Evolutionary conservation across 2,888 invertebrate species (phyloP), one percentile per base, ranked within the genome.

Genomic region (Drosophila basisetae): DNA sequence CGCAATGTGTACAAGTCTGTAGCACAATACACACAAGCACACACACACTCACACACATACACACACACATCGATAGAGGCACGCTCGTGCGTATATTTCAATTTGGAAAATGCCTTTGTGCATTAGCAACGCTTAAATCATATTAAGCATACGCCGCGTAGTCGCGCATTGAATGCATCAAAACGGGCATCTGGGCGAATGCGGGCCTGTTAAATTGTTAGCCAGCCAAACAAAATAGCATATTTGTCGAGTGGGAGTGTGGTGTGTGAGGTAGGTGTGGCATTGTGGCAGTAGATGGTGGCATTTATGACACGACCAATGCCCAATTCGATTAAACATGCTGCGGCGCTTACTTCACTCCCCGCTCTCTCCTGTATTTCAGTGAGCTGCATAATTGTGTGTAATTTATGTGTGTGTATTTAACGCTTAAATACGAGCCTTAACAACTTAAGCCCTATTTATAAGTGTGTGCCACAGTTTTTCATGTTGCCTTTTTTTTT

Each of bases 121-220:
- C 88, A 89, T 89, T 84, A 84, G 82, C 82, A 59, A 55, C 68
- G 85, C 83, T 85, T 85, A 85, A 85, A 85, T 85, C 89, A 84
- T 82, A 85, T 85, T 77, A 84, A 83, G 76, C 85, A 87, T 85
- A 89, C 83, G 88, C 80, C 78, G 74, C 85, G 66, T 84, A 53
- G 66, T 63, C 78, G 54, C 63, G 62, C 78, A 77, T 73, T 68
- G 58, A 66, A 76, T 49, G 67, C 76, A 75, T 50, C 52, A 66
- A 66, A 55, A 56, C 59, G 53, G 47, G 54, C 69, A 67, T 59
- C 63, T 47, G 47, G 22, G 50, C 55, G 47, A 54, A 53, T 54
- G 59, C 53, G 58, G 67, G 59, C 52, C 75, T 77, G 83, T 78
- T 73, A 80, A 89, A 85, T 76, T 73, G 88, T 80, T 87, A 72